These are phyloP conservation scores for Colius striatus DNA, from an alignment of 2,113 vertebrate species.

Conservation along the genomic window DNA sequence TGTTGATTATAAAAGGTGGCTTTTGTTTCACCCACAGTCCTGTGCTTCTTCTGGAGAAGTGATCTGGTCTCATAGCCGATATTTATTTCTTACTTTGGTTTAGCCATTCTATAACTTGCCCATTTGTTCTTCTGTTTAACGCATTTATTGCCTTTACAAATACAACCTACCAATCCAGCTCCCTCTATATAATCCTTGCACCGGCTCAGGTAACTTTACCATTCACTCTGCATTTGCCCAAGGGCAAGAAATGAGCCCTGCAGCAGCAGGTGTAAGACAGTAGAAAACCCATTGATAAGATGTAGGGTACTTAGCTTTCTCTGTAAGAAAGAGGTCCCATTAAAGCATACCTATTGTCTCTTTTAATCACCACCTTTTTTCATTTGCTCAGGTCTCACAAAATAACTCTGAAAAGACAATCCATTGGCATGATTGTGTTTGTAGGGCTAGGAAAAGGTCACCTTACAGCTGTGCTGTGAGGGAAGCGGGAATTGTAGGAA, in stretches of 20 bases:
- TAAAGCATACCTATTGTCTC: constrained; percentile 51
- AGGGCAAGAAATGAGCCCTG: constrained; percentile 11
- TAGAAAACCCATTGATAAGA: constrained; percentile 56
- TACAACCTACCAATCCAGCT: not conserved
- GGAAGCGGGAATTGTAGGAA: constrained; percentile 13
- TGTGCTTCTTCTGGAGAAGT: not conserved
- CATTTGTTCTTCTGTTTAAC: not conserved
- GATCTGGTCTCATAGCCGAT: not conserved
- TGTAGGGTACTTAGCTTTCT: not conserved
- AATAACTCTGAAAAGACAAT: constrained; percentile 59
- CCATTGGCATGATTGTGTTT: constrained; percentile 36
- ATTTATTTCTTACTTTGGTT: not conserved
- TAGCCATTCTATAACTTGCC: not conserved
- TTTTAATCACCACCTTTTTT: constrained; percentile 52
- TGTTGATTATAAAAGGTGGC: not conserved
- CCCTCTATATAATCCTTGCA: not conserved
- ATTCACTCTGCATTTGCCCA: constrained; percentile 38
- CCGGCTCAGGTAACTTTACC: not conserved
- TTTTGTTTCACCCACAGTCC: not conserved
- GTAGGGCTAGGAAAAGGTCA: constrained; percentile 42
- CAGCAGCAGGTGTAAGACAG: constrained; percentile 29
- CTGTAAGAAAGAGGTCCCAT: constrained; percentile 6
- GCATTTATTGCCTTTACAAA: constrained; percentile 11
- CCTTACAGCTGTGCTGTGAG: constrained; percentile 50
- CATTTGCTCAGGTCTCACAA: constrained; percentile 2